Base-by-base conservation (phyloP, 2,797 vertebrate genomes). In the Cygnus olor region DNA sequence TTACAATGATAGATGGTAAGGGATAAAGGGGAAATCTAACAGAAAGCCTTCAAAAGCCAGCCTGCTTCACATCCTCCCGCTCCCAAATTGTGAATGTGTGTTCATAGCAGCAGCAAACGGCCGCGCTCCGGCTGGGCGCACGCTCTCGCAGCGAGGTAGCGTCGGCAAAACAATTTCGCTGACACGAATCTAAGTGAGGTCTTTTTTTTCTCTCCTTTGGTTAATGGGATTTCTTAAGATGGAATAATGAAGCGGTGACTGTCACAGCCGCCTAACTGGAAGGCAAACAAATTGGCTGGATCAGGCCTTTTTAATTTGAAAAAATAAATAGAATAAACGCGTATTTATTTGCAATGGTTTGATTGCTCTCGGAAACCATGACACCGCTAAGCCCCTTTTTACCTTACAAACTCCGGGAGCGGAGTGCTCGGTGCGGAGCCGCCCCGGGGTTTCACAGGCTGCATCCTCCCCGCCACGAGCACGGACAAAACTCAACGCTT, bases 1-100 rank as follows among this genome's bases (percentile, higher is more conserved):
- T 97, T 97, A 97, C 96, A 96, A 95, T 97, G 97, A 97, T 93
- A 96, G 93, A 97, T 97, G 95, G 94, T 64, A 80, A 87, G 85
- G 95, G 93, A 97, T 96, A 93, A 97, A 96, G 95, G 85, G 80
- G 63, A 91, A 96, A 96, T 88, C 88, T 92, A 96, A 96, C 78
- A 95, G 90, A 93, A 89, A 96, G 74, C 92, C 93, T 97, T 97
- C 96, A 96, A 30, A 96, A 97, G 94, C 86, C 95, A 90, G 94
- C 89, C 93, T 89, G 94, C 68, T 88, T 92, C 95, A 76, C 95
- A 89, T 94, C 91, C 94, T 88, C 8, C 0, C 4, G 47, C 80
- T 95, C 92, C 92, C 94, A 92, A 94, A 94, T 34, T 61, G 92
- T 1, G 20, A 91, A 54, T 70, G 32, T 11, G 57, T 66, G 85